phyloP scores from a whole-genome alignment of 2,888 invertebrate genomes.

The Melinopterus prodromus region DNA sequence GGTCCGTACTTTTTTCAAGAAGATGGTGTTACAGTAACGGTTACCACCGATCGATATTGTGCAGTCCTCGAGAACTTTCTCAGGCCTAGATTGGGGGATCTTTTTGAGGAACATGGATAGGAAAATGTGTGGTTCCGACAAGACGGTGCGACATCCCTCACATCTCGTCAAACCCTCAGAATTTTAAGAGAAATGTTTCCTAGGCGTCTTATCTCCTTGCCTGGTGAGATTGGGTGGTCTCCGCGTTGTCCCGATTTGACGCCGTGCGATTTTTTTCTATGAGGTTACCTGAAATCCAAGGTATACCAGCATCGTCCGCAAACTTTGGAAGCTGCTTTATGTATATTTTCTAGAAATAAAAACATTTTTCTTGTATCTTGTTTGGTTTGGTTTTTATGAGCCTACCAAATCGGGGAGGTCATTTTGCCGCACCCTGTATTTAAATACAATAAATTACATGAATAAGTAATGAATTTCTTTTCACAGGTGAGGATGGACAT shows the following conservation, averaged over 20 bases:
- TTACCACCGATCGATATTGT: slow-evolving; percentile 1
- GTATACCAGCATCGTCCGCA: slow-evolving; percentile 18
- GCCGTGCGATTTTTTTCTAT: slow-evolving; percentile 37
- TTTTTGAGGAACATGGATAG: neutral
- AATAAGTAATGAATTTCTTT: too few relatives aligned
- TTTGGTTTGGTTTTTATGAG: slow-evolving; percentile 12
- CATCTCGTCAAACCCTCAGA: neutral
- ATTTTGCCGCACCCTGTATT: slow-evolving; percentile 13
- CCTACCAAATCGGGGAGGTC: slow-evolving; percentile 6
- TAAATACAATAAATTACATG: too few relatives aligned
- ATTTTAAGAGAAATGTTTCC: slow-evolving; percentile 23
- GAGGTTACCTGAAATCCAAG: neutral
- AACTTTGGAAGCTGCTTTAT: neutral
- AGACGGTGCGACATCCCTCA: neutral
- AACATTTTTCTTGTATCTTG: neutral
- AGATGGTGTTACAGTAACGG: neutral
- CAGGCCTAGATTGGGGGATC: neutral
- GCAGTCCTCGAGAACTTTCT: neutral
- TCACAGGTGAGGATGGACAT: too few relatives aligned
- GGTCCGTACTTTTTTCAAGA: slow-evolving; percentile 9
- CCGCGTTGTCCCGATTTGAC: neutral
- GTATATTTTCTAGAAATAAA: neutral
- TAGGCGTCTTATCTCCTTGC: slow-evolving; percentile 35
- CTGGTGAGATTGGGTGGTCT: slow-evolving; percentile 14
- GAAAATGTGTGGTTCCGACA: neutral